Base-by-base conservation (phyloP, 2,113 vertebrate genomes). In the Cervus canadensis region DNA sequence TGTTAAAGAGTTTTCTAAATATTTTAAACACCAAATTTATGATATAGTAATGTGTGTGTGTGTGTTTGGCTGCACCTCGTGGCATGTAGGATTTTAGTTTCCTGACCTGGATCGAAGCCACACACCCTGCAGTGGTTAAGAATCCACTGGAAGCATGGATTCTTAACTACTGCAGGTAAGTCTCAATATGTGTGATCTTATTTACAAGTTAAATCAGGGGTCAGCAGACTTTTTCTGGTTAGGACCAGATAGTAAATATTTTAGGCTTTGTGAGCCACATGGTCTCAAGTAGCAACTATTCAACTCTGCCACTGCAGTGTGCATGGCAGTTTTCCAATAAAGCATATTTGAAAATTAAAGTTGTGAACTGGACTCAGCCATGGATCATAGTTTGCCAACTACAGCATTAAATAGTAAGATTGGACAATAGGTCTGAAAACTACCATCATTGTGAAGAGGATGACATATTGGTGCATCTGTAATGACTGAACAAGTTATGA, bases 1-100 rank as follows among this genome's bases (percentile, higher is more conserved):
- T 48, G 45, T 30, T 94, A 96, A 87, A 57, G 11, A 60, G n/a
- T 87, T 89, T 96, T 76, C 30, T 86, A 89, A 92, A 94, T 88
- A 89, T 79, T 94, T 96, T 82, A 30, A 92, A 95, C 90, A 21
- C 7, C 17, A 45, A 93, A 64, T 57, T 62, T 96, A 11, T 19
- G 13, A 81, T 76, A 48, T 21, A 62, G 40, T 90, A 23, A 88
- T 81, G 71, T 30, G 74, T 33, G 5, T 59, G 60, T 30, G 11
- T 54, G 19, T 84, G 78, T 54, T 26, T 43, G 71, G 71, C 36
- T 76, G 6, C 6, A 26, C 23, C 71, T 76, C 5, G 6, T 76
- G 71, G n/a, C 67, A 40, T 71, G 67, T 23, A 71, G 71, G 36
- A 76, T 76, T 76, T 43, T 43, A 76, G 71, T 43, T 74, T 76